Evolutionary conservation across 2,113 vertebrate species (phyloP), one percentile per base, ranked within the genome.

Genomic region (Ophthalmolycus amberensis): DNA sequence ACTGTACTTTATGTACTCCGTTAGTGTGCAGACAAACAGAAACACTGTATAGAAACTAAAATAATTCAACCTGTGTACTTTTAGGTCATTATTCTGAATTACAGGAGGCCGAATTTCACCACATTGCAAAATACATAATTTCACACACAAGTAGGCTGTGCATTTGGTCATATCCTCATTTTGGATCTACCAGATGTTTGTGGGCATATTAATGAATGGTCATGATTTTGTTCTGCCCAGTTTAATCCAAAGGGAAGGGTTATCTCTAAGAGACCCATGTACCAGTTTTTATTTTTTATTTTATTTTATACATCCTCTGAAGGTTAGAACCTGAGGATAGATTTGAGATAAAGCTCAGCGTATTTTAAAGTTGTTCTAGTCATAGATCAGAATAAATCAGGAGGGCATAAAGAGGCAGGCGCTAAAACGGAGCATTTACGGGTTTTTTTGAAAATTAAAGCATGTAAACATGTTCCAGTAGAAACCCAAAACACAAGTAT

Each of bases 81-180:
- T 62, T 9, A 25, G 52, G 12, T 52, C 8, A 3, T 40, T 59
- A 38, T 15, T 16, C 6, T 59, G 37, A 62, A 27, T 60, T 22
- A 50, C 52, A 79, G 40, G 10, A 50, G 40, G 8, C 50, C 59
- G 1, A 60, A 58, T 12, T 12, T 87, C 79, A 73, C 20, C 2
- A 40, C 25, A 22, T 68, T 78, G 20, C 25, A 48, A 37, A 67
- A 32, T 14, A 27, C 1, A 27, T n/a, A 1, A 40, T 70, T 38
- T 22, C 25, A 6, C 29, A 54, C 10, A 25, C 6, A 66, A 48
- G 3, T 62, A 25, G 27, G 2, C 3, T 15, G 42, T 64, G 42
- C 46, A 56, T 20, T 12, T 46, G 42, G 1, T 77, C 64, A 77
- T 4, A 4, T 77, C n/a, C 32, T 50, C n/a, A 32, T 54, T 32